Percentiles rank a stretch among this genome's conserved stretches.
Evolutionary conservation across 2,113 vertebrate species (phyloP).

Genomic region (Hiodon tergisus): DNA sequence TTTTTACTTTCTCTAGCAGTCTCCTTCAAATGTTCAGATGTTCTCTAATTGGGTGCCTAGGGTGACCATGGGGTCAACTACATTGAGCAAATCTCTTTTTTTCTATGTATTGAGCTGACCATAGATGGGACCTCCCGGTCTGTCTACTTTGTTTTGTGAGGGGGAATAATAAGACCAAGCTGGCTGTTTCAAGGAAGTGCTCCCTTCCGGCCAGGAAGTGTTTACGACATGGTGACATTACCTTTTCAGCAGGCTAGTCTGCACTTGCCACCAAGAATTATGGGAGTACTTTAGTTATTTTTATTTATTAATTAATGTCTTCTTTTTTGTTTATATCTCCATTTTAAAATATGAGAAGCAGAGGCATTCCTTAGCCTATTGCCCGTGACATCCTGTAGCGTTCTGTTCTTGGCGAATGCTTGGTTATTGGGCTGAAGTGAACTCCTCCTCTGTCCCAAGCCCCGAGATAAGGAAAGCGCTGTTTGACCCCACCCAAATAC

Average conservation of each 20-base stretch:
- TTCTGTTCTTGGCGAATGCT: neutral
- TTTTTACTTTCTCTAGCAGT: too few relatives aligned
- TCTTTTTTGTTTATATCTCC: constrained; percentile 23
- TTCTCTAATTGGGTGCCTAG: too few relatives aligned
- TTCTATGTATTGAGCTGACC: too few relatives aligned
- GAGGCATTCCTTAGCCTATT: neutral
- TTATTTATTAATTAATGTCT: neutral
- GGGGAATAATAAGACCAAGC: constrained; percentile 3
- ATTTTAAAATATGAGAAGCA: constrained; percentile 3
- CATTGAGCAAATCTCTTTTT: too few relatives aligned
- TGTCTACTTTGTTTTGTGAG: constrained; percentile 8
- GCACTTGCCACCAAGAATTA: constrained; percentile 43
- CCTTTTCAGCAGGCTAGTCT: constrained; percentile 62
- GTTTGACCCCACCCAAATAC: constrained; percentile 37
- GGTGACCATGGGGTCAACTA: too few relatives aligned
- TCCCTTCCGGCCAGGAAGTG: constrained; percentile 71
- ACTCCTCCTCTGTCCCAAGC: constrained; percentile 30
- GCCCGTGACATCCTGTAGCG: neutral
- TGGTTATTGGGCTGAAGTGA: constrained; percentile 5
- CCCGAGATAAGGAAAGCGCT: constrained; percentile 19
- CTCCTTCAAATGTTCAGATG: too few relatives aligned
- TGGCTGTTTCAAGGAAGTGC: constrained; percentile 57
- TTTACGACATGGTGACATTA: constrained; percentile 71
- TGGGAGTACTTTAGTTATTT: constrained; percentile 30
- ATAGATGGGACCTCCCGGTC: neutral